A percentile compares a stretch with the other conserved stretches of the same genome.
Evolutionary conservation across 2,797 vertebrate species (phyloP).

Genomic region (Spizella passerina): DNA sequence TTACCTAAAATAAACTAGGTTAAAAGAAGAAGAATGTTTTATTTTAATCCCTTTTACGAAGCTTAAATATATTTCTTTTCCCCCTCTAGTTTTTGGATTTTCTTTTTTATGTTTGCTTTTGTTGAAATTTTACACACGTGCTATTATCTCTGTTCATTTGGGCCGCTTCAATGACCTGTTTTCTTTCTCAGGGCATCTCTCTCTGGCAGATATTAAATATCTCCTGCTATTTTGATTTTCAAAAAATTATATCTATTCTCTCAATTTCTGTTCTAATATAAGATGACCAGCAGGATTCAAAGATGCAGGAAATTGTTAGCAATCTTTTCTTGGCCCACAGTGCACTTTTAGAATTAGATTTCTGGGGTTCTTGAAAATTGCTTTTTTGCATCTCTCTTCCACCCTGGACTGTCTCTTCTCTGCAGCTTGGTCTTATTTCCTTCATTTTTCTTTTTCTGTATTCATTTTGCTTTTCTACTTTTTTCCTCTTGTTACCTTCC

Average conservation of each 20-base stretch:
- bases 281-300: background rate
- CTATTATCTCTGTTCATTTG: background rate
- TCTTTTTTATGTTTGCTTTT: background rate
- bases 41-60: background rate
- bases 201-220: background rate
- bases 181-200: background rate
- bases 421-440: background rate
- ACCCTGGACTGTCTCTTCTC: background rate
- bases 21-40: background rate
- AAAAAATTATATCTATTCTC: background rate
- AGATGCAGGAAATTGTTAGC: background rate
- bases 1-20: background rate
- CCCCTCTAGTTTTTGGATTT: fast-evolving
- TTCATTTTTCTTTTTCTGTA: background rate
- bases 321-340: background rate
- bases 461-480: background rate
- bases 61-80: background rate
- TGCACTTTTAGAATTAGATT: background rate
- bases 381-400: background rate
- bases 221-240: background rate
- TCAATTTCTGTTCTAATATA: background rate
- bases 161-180: background rate
- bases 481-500: background rate
- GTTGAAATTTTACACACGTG: background rate
- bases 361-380: background rate